Conservation (phyloP, 1,140 invertebrate genomes). For the Halesus radiatus region DNA sequence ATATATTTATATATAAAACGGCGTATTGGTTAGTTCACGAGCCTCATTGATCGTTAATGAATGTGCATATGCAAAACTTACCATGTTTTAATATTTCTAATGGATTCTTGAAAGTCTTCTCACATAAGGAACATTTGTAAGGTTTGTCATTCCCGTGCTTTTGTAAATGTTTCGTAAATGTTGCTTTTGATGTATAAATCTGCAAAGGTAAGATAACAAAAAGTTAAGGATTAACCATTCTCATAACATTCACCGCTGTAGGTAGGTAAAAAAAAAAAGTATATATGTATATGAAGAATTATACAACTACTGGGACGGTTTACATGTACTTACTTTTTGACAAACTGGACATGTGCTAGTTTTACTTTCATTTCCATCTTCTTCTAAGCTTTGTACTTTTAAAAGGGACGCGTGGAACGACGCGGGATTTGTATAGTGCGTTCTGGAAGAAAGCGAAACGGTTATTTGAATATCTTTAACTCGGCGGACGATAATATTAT, state of each 20-base stretch:
- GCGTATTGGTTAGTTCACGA: too few species aligned
- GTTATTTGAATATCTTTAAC: too few species aligned
- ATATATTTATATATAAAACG: too few species aligned
- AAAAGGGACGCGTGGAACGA: background rate
- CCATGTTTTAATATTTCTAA: conserved; percentile 65
- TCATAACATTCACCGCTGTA: background rate
- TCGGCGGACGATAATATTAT: too few species aligned
- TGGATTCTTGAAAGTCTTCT: conserved; percentile 69
- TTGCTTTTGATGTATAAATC: conserved; percentile 20
- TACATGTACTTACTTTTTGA: conserved; percentile 14
- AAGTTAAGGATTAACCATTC: background rate
- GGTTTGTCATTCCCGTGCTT: conserved; percentile 63
- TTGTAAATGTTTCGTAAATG: conserved; percentile 35
- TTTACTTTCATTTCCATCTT: background rate
- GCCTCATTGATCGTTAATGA: too few species aligned
- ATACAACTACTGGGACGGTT: too few species aligned
- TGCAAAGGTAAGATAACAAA: background rate
- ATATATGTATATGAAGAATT: too few species aligned
- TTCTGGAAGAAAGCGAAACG: background rate
- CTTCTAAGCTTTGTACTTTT: background rate
- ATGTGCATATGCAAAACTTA: conserved; percentile 41
- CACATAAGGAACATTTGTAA: conserved; percentile 72
- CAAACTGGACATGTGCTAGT: background rate
- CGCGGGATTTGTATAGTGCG: conserved; percentile 2
- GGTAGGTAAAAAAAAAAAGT: background rate